Base-by-base conservation (phyloP, 2,888 invertebrate genomes). In the Parnassius apollo region DNA sequence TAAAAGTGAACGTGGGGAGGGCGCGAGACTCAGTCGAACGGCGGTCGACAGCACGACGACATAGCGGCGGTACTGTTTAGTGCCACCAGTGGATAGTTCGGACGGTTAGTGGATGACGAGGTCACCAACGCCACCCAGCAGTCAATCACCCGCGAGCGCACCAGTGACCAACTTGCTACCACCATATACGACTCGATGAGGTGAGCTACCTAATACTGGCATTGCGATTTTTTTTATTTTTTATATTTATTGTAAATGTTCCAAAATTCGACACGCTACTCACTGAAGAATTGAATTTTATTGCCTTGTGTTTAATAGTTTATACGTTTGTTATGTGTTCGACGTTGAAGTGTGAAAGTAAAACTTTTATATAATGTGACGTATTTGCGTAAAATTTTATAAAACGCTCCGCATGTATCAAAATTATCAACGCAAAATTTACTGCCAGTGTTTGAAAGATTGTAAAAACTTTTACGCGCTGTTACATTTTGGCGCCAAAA, bases 21-120 rank as follows among this genome's bases (percentile, higher is more conserved):
- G 76, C 81, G 85, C 81, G 83, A 83, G 86, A 80, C 74, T 86
- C 90, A 90, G 88, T 90, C 81, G 82, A 75, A 76, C 75, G 78
- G 81, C 81, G 78, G 68, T 78, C 79, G 73, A 78, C 76, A 71
- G 69, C 71, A 75, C 66, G 62, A 57, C 66, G 68, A 50, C 57
- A 22, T 18, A 42, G 67, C 60, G 67, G 66, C 77, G 77, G 72
- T 76, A 75, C 71, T 73, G 66, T 72, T 68, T 68, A 71, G 49
- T 49, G 49, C 49, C 68, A 65, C n/a, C 65, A 64, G 61, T 64
- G 49, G 61, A 45, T 62, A 35, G 61, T 64, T 58, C 61, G 64
- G 57, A 67, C 63, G 71, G 67, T 69, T 78, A 49, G 49, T 18
- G 49, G 66, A 48, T 42, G 52, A 50, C 66, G 61, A 65, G 64